These are phyloP conservation scores for Otocyon megalotis DNA, from an alignment of 2,113 vertebrate genomes.

Conservation along the genomic window DNA sequence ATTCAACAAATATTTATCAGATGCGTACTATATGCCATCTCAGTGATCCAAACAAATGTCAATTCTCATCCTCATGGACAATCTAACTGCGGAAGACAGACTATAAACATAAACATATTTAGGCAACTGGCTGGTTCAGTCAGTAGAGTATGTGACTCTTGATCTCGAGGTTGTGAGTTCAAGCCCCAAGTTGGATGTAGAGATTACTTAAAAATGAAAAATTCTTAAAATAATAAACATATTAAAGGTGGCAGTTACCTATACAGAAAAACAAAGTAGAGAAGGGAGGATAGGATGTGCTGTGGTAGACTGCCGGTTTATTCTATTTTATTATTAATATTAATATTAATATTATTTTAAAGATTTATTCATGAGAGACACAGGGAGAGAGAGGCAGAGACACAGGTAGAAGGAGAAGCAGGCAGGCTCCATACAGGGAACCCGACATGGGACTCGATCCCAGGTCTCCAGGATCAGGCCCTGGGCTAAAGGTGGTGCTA, in stretches of 20 bases:
- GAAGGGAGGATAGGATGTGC: neutral
- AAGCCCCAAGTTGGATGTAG: neutral
- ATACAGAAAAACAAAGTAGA: neutral
- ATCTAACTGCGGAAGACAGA: neutral
- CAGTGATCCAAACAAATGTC: neutral
- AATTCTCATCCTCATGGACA: neutral
- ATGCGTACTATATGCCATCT: neutral
- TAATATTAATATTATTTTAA: neutral
- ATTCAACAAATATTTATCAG: neutral
- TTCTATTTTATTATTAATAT: neutral
- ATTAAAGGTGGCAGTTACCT: neutral
- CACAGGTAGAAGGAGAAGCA: too few species aligned
- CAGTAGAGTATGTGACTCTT: neutral
- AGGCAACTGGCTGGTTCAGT: neutral
- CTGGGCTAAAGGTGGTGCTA: too few species aligned
- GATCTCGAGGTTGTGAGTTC: neutral
- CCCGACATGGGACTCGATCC: too few species aligned
- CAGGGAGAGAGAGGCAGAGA: too few species aligned
- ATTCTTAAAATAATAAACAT: neutral
- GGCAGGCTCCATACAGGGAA: too few species aligned
- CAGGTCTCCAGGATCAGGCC: too few species aligned
- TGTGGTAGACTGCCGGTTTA: neutral
- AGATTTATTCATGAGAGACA: too few species aligned
- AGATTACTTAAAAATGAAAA: neutral
- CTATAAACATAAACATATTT: neutral